Conservation (phyloP, 2,113 vertebrate species). For the Colaptes auratus region DNA sequence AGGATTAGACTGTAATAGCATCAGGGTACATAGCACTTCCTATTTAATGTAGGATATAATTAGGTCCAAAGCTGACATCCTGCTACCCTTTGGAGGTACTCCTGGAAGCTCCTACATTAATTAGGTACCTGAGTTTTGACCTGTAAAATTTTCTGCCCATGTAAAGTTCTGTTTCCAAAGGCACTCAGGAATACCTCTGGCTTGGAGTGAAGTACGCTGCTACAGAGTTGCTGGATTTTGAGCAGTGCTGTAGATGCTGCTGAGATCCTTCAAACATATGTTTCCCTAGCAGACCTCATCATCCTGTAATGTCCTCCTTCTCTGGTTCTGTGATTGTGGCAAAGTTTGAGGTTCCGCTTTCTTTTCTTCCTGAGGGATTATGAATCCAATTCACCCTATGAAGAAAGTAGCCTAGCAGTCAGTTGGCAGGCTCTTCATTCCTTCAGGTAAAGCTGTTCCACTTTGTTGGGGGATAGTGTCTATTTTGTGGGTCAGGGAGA, state of each 20-base stretch:
- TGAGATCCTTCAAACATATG: background rate
- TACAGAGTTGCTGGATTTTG: background rate
- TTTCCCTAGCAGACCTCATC: background rate
- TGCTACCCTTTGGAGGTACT: background rate
- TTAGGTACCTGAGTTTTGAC: background rate
- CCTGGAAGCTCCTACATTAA: background rate
- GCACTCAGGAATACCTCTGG: background rate
- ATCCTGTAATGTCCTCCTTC: background rate
- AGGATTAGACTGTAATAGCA: background rate
- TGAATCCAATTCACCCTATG: background rate
- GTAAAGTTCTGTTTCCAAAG: background rate
- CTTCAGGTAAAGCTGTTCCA: background rate
- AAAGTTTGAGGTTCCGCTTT: background rate
- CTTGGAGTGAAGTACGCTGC: background rate
- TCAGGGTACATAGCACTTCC: background rate
- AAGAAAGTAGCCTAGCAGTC: background rate
- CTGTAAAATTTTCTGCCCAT: background rate
- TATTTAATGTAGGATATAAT: background rate
- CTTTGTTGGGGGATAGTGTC: background rate
- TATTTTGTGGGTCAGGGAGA: slow-evolving; percentile 13
- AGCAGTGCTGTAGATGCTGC: background rate
- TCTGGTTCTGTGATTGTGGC: background rate
- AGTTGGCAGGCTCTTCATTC: background rate
- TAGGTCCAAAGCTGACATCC: background rate
- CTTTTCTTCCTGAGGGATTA: background rate